phyloP scores from a whole-genome alignment of 2,888 invertebrate genomes.

The Campoplex nolae region DNA sequence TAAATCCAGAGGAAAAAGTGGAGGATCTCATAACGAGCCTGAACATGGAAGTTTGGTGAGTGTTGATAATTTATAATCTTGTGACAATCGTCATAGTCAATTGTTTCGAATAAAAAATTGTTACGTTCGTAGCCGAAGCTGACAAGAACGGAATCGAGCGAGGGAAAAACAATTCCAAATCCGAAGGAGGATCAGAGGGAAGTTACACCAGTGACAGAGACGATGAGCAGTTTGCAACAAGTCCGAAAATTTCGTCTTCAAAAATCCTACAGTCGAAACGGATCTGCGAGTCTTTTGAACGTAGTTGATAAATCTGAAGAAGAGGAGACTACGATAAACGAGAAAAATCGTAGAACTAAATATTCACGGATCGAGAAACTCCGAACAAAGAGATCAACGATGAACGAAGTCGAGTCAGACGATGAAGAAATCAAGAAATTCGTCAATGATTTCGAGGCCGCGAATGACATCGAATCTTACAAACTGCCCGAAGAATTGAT shows the following conservation, averaged over 20 bases:
- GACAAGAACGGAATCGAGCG: slow-evolving; percentile 69
- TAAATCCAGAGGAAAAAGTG: slow-evolving; percentile 71
- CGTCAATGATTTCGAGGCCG: slow-evolving; percentile 51
- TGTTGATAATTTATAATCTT: background rate
- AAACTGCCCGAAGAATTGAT: slow-evolving; percentile 71
- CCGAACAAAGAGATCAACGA: slow-evolving; percentile 49
- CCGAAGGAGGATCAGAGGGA: slow-evolving; percentile 53
- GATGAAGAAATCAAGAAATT: slow-evolving; percentile 66
- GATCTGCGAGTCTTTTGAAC: slow-evolving; percentile 52
- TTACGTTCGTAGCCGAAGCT: slow-evolving; percentile 69
- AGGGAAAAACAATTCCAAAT: slow-evolving; percentile 68
- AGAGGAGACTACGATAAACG: slow-evolving; percentile 39
- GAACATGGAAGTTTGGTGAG: slow-evolving; percentile 75
- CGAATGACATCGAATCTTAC: slow-evolving; percentile 63
- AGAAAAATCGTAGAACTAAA: slow-evolving; percentile 24
- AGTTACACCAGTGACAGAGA: slow-evolving; percentile 72
- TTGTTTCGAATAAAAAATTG: background rate
- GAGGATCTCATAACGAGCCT: slow-evolving; percentile 71
- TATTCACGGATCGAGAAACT: slow-evolving; percentile 61
- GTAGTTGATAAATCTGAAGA: slow-evolving; percentile 56
- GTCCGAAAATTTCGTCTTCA: slow-evolving; percentile 77
- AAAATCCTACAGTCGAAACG: slow-evolving; percentile 72
- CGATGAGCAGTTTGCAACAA: slow-evolving; percentile 78
- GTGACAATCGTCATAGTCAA: background rate
- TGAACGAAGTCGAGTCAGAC: slow-evolving; percentile 62